Evolutionary conservation across 2,888 invertebrate genomes (phyloP).

Genomic region (Pegoplata infirma): DNA sequence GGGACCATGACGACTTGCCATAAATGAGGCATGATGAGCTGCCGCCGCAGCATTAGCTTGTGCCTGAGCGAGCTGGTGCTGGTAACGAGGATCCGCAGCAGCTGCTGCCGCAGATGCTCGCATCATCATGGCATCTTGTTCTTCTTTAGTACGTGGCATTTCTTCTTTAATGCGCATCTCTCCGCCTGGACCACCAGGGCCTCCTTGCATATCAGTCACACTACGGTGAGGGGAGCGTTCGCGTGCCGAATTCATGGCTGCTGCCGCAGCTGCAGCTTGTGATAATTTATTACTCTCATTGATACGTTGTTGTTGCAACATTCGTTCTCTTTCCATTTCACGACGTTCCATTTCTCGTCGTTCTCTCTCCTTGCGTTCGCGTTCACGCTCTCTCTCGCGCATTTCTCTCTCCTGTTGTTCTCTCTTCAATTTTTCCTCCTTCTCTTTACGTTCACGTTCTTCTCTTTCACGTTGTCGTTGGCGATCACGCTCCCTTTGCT

Average conservation of each 20-base stretch:
- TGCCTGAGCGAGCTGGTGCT: slow-evolving; percentile 77
- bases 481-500: slow-evolving; percentile 77
- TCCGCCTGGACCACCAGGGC: slow-evolving; percentile 68
- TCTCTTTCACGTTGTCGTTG: slow-evolving; percentile 76
- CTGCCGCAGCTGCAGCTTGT: slow-evolving; percentile 74
- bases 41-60: slow-evolving; percentile 76
- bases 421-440: slow-evolving; percentile 79
- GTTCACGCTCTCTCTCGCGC: slow-evolving; percentile 81
- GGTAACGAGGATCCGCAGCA: slow-evolving; percentile 80
- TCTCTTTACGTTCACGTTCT: slow-evolving; percentile 78
- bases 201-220: slow-evolving; percentile 79
- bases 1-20: slow-evolving; percentile 79
- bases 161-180: slow-evolving; percentile 81
- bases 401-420: slow-evolving; percentile 81
- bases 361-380: slow-evolving; percentile 80
- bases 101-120: slow-evolving; percentile 70
- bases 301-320: slow-evolving; percentile 81
- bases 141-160: slow-evolving; percentile 75
- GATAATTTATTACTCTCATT: slow-evolving; percentile 79
- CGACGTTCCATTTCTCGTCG: slow-evolving; percentile 81
- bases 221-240: slow-evolving; percentile 89
- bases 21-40: slow-evolving; percentile 78
- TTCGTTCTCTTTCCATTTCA: slow-evolving; percentile 82
- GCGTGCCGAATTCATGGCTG: slow-evolving; percentile 75
- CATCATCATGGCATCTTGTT: slow-evolving; percentile 79